Conservation (phyloP, 2,113 vertebrate species). For the Heterotis niloticus region DNA sequence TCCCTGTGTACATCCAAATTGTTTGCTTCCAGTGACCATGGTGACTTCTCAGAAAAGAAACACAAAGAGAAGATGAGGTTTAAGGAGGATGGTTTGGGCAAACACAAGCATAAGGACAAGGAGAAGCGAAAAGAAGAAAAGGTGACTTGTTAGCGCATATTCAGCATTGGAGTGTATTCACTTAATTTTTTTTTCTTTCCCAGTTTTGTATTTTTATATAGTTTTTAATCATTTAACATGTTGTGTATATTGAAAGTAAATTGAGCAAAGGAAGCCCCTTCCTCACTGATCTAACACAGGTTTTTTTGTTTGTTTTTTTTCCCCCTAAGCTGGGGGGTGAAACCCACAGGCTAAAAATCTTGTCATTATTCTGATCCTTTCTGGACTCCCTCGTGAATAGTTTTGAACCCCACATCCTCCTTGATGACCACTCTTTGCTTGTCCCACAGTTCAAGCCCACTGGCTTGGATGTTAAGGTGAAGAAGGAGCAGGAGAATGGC, state of each 20-base stretch:
- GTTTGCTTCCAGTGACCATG: conserved; percentile 73
- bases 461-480: conserved; percentile 76
- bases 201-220: too few relatives aligned
- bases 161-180: too few relatives aligned
- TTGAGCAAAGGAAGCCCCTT: too few relatives aligned
- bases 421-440: conserved; percentile 48
- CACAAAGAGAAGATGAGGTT: conserved; percentile 85
- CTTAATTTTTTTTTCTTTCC: too few relatives aligned
- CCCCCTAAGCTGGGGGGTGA: too few relatives aligned
- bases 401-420: not conserved
- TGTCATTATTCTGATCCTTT: too few relatives aligned
- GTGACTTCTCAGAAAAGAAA: conserved; percentile 89
- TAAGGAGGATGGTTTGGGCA: conserved; percentile 87
- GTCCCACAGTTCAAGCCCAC: conserved; percentile 60
- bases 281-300: too few relatives aligned
- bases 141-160: conserved; percentile 54
- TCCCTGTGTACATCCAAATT: not conserved
- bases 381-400: too few relatives aligned
- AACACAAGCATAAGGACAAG: conserved; percentile 81
- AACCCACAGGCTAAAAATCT: too few relatives aligned
- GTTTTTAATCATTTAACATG: too few relatives aligned
- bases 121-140: conserved; percentile 90
- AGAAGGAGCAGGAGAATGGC: conserved; percentile 93
- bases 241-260: too few relatives aligned
- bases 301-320: too few relatives aligned